These are phyloP conservation scores for Hepsetus odoe DNA, from an alignment of 2,113 vertebrate species.

Conservation along the genomic window DNA sequence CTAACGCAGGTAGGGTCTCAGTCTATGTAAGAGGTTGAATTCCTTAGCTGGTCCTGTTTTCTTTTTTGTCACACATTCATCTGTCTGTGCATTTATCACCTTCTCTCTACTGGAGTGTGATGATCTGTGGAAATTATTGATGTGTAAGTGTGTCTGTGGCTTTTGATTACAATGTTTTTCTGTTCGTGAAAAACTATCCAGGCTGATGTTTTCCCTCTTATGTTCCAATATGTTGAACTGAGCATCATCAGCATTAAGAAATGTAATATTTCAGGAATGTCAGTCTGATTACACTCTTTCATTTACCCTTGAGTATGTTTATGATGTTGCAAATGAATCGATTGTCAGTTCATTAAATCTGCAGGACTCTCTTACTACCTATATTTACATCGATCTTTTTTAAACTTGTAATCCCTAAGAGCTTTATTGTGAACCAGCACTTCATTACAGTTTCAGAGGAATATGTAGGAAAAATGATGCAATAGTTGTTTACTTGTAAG, in stretches of 20 bases:
- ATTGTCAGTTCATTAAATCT: neutral
- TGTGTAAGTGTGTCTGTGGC: too few relatives aligned
- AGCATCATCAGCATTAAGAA: too few relatives aligned
- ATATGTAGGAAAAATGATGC: neutral
- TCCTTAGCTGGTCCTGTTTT: neutral
- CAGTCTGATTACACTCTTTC: too few relatives aligned
- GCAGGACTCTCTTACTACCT: too few relatives aligned
- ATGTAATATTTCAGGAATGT: too few relatives aligned
- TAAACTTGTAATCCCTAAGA: neutral
- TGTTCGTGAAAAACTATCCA: too few relatives aligned
- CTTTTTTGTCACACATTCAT: too few relatives aligned
- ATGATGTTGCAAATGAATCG: neutral
- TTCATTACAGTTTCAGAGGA: too few relatives aligned
- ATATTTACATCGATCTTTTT: neutral
- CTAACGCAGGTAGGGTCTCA: constrained; percentile 87
- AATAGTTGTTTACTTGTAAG: too few relatives aligned
- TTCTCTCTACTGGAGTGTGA: neutral
- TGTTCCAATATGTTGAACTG: too few relatives aligned
- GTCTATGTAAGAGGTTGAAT: neutral
- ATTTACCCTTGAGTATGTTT: neutral
- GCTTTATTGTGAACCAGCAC: neutral
- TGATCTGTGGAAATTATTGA: neutral
- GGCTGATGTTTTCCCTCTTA: too few relatives aligned
- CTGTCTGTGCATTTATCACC: neutral
- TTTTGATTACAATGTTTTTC: too few relatives aligned